Evolutionary conservation across 2,888 invertebrate genomes (phyloP), one percentile per base, ranked within the genome.

Genomic region (Thymelicus sylvestris): DNA sequence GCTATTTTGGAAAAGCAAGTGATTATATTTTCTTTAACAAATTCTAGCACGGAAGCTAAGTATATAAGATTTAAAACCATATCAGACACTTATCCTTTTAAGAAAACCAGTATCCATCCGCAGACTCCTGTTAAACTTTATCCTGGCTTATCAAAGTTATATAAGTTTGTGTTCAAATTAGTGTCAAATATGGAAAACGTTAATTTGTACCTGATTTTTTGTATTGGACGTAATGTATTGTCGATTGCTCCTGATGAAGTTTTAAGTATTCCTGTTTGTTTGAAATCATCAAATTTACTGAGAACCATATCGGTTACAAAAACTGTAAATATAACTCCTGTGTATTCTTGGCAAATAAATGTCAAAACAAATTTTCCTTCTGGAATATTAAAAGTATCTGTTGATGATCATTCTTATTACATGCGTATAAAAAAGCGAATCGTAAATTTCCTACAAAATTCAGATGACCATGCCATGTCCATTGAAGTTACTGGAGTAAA

Each of bases 301-400:
- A 75, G 76, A 72, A 72, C 63, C 2, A 78, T 90, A 60, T 73
- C 73, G 31, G 77, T 90, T 65, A 75, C 87, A 4, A 80, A 87
- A 73, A 76, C 75, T 41, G 80, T 92, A 50, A 74, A 65, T 57
- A 84, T 91, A 70, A 81, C 85, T 13, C 80, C 92, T 5, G 78
- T 81, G 55, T 91, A 89, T 77, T 72, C 80, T 15, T 93, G 92
- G 92, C 88, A 89, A 55, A 74, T 92, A 44, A 84, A 82, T 74
- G 73, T 71, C 24, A 78, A 80, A 38, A 72, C 61, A 66, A 80
- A 80, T 10, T 85, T 83, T 80, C 87, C 90, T 50, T 80, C 75
- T 70, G 83, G 82, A 57, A 62, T 69, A 39, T 59, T 90, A 19
- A 79, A 79, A 52, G 75, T 91, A 71, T 71, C 76, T 48, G 77